Evolutionary conservation across 1,140 invertebrate genomes (phyloP), one percentile per base, ranked within the genome.

Genomic region (Carposina sasakii): DNA sequence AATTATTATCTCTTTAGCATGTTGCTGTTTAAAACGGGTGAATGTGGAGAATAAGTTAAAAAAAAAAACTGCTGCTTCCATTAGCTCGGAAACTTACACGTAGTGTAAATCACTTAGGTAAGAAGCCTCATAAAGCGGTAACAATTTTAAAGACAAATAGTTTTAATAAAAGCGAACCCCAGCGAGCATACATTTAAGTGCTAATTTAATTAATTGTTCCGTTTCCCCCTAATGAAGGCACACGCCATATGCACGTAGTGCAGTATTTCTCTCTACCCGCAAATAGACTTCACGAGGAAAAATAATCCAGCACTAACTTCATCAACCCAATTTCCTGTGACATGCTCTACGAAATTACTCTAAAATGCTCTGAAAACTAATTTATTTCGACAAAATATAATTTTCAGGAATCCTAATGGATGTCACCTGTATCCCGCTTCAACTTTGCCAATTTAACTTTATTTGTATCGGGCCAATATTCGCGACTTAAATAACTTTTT

Each of bases 401-500:
- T 67, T 61, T 67, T 63, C 50, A 60, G 70, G 56, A 70, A 63
- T 66, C 55, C 54, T 71, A 71, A 74, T 71, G 52, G 62, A 65
- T 70, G 64, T 71, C 70, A 74, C 71, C 70, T 71, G 71, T 72
- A 68, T 54, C 53, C 48, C 49, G 48, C 52, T 54, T 54, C 49
- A 83, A 81, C 79, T 83, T 83, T 83, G 60, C 70, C 75, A 83
- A 83, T 83, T 83, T 83, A 83, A 83, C 75, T 83, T 82, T 78
- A 78, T 81, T 77, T 82, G 68, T 76, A 73, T 77, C 70, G 57
- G 45, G 42, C 36, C 57, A 71, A 79, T 78, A 78, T 73, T 74
- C 67, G 57, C 41, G 53, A 74, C 61, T 72, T 68, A 70, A 70
- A 71, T 70, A 78, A 76, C 64, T 74, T 75, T 65, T 65, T 54